These are phyloP conservation scores for Chelidonichthys spinosus DNA, from an alignment of 2,797 vertebrate genomes.

Conservation along the genomic window DNA sequence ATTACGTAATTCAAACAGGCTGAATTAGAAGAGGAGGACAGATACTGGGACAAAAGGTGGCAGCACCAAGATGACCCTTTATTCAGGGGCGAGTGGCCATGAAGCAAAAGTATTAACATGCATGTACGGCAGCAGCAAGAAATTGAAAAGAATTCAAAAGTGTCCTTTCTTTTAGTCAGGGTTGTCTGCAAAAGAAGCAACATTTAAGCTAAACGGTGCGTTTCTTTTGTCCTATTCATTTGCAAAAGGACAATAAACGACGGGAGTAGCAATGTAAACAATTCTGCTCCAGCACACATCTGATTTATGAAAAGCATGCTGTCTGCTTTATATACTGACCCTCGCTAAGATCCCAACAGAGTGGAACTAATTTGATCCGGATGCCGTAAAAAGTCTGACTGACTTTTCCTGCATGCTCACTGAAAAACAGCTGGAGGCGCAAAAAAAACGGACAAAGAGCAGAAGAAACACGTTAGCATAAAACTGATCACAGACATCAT, in stretches of 20 bases:
- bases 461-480: background rate
- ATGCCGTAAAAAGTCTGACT: background rate
- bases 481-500: slow-evolving; percentile 15
- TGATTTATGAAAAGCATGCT: slow-evolving; percentile 64
- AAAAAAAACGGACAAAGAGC: slow-evolving; percentile 16
- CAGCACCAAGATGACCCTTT: background rate
- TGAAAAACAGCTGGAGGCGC: slow-evolving; percentile 32
- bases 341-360: slow-evolving; percentile 57
- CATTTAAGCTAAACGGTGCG: slow-evolving; percentile 23
- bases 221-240: slow-evolving; percentile 22
- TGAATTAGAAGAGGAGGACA: background rate
- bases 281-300: slow-evolving; percentile 47
- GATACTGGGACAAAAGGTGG: background rate
- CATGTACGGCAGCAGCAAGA: background rate
- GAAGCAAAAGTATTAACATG: slow-evolving; percentile 2
- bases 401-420: slow-evolving; percentile 40
- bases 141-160: background rate
- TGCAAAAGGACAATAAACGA: slow-evolving; percentile 46
- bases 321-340: slow-evolving; percentile 47
- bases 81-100: background rate
- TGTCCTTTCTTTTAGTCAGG: slow-evolving; percentile 3
- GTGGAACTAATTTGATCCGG: slow-evolving; percentile 63
- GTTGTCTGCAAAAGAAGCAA: slow-evolving; percentile 42
- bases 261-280: slow-evolving; percentile 22
- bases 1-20: background rate